These are phyloP conservation scores for Mus minutoides DNA, from an alignment of 2,797 vertebrate species.

Conservation along the genomic window DNA sequence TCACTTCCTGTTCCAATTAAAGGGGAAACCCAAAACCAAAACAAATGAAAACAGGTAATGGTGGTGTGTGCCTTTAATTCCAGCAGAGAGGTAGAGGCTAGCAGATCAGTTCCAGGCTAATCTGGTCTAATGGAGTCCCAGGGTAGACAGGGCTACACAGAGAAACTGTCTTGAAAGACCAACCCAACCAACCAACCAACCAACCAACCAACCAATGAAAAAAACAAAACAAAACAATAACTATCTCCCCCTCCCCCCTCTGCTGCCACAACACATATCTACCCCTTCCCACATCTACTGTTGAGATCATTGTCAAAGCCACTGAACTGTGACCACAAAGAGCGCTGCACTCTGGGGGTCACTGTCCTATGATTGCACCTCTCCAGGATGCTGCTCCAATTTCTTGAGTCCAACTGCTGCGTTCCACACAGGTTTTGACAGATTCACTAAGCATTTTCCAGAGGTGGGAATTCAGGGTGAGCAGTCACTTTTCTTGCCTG, in stretches of 20 bases:
- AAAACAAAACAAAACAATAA: neutral
- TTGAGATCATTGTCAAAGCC: neutral
- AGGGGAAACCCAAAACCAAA: neutral
- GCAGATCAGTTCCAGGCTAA: neutral
- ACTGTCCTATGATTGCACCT: rapidly evolving
- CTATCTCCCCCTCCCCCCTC: too few species aligned
- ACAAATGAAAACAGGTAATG: neutral
- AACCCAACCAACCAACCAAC: neutral
- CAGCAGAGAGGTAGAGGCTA: neutral
- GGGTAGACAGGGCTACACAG: neutral
- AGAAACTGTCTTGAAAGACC: neutral
- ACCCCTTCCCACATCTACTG: neutral
- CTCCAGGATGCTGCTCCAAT: neutral
- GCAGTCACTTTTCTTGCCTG: neutral
- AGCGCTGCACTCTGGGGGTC: neutral
- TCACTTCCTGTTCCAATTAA: neutral
- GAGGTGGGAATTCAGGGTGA: neutral
- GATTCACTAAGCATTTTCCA: neutral
- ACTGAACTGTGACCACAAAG: neutral
- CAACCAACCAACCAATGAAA: neutral
- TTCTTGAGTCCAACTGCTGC: neutral
- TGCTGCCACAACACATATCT: neutral
- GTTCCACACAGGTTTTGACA: neutral
- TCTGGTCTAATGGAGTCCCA: neutral
- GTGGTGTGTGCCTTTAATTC: neutral